phyloP scores from a whole-genome alignment of 2,797 vertebrate species.

The Heterohyrax brucei region DNA sequence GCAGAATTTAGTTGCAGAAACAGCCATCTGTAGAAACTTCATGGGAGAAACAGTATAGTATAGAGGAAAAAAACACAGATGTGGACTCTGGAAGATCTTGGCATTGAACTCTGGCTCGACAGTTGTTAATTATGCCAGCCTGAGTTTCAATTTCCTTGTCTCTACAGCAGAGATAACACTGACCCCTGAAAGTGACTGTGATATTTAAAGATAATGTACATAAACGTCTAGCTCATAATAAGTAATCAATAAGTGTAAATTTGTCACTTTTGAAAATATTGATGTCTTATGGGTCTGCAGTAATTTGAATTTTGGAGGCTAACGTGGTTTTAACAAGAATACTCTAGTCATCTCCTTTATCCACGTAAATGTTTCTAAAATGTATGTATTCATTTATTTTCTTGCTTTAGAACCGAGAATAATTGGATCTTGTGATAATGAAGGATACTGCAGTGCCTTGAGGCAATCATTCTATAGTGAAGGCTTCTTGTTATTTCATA shows the following conservation, averaged over 20 bases:
- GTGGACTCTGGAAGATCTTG: neutral
- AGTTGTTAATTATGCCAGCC: neutral
- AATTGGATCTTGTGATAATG: constrained; percentile 1
- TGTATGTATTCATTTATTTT: neutral
- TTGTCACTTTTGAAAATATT: neutral
- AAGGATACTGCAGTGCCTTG: neutral
- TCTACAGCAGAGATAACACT: accelerated
- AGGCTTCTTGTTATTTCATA: neutral
- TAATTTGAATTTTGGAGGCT: neutral
- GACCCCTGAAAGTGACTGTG: neutral
- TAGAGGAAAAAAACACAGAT: neutral
- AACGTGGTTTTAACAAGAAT: constrained; percentile 61
- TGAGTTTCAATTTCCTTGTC: neutral
- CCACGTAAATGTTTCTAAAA: constrained; percentile 50
- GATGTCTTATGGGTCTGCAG: neutral
- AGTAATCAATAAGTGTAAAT: neutral
- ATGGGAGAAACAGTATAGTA: accelerated
- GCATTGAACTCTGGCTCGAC: neutral
- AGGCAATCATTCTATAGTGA: neutral
- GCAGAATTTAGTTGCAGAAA: neutral
- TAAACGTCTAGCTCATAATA: neutral
- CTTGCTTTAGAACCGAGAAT: constrained; percentile 22
- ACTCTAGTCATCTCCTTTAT: neutral
- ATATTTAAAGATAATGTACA: neutral
- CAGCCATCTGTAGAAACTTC: neutral